Evolutionary conservation across 2,888 invertebrate genomes (phyloP), one percentile per base, ranked within the genome.

Genomic region (Camptogramma bilineatum): DNA sequence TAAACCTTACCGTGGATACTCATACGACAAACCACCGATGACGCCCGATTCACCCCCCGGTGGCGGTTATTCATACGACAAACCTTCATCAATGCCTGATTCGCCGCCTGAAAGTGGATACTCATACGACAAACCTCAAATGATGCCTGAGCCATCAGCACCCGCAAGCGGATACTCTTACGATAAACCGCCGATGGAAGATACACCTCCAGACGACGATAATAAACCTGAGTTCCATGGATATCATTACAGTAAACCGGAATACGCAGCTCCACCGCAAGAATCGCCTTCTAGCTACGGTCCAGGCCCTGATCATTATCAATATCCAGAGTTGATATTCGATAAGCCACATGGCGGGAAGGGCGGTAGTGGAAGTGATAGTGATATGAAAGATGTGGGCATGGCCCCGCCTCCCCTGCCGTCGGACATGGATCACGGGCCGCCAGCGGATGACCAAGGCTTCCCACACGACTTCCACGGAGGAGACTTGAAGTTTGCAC

Each of bases 401-500:
- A 89, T 91, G 89, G 80, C 80, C 67, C 88, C 88, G 4, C 79
- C 79, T 1, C 76, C 83, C 17, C 75, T 76, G 75, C 83, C 82
- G 62, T 85, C 87, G 1, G 86, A 80, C 8, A 74, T 76, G 70
- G 76, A 79, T 47, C 68, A 80, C 34, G 83, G 78, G 8, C 70
- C 81, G 8, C 78, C 85, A 7, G 68, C 79, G 54, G 86, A 87
- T 44, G 88, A 93, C 57, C 84, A 88, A 52, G 93, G 92, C 8
- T 92, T 91, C 69, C 91, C 91, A 4, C 86, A 88, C 19, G 91
- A 93, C 76, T 88, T 94, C 64, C 91, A 93, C 13, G 88, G 83
- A 10, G 88, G 83, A 24, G 88, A 91, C 74, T 82, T 91, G 55
- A 90, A 88, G 69, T 88, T 84, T 63, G 84, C 87, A 63, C 86